phyloP scores from a whole-genome alignment of 2,113 vertebrate species.

The Tragelaphus strepsiceros region DNA sequence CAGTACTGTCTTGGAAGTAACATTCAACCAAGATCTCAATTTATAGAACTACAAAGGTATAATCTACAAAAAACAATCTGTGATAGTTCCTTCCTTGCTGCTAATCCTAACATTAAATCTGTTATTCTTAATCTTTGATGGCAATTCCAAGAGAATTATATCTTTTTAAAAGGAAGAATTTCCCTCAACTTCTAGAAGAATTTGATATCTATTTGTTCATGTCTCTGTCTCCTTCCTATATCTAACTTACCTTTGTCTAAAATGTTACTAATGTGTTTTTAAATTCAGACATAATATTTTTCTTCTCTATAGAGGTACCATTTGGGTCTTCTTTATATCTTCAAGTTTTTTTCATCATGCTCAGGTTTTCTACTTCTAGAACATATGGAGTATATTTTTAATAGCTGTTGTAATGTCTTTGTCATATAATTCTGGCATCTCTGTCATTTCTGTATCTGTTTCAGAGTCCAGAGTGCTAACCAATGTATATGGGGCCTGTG shows the following conservation, averaged over 20 bases:
- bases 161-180: neutral
- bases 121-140: conserved; percentile 11
- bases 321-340: neutral
- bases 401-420: neutral
- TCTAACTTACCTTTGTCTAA: neutral
- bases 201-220: neutral
- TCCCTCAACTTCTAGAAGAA: neutral
- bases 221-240: neutral
- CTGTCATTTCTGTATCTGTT: neutral
- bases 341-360: neutral
- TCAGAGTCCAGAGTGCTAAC: neutral
- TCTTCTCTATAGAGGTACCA: neutral
- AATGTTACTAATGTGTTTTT: neutral
- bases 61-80: neutral
- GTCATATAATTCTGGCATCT: neutral
- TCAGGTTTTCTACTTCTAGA: neutral
- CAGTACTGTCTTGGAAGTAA: neutral
- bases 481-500: neutral
- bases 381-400: neutral
- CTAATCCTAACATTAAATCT: neutral
- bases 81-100: neutral
- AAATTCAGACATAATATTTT: neutral
- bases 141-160: neutral
- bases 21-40: neutral
- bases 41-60: neutral